Conservation (phyloP, 2,888 invertebrate species). For the Resseliella maxima region DNA sequence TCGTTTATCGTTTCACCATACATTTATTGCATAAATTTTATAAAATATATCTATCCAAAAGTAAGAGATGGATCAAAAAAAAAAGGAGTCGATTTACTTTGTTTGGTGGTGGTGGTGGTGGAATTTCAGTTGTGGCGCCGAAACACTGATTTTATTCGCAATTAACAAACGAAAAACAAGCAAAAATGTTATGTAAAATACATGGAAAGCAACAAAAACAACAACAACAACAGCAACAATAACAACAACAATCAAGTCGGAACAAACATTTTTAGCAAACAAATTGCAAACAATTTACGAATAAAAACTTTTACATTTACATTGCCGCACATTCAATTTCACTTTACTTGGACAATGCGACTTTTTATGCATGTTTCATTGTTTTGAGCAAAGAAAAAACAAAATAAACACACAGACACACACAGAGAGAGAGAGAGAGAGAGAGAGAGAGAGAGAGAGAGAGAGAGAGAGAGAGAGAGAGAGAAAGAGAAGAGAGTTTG, state of each 20-base stretch:
- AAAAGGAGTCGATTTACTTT: conserved; percentile 1
- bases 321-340: conserved; percentile 10
- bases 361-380: not conserved
- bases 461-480: too few species aligned
- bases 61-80: too few species aligned
- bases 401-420: too few species aligned
- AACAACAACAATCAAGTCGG: conserved; percentile 38
- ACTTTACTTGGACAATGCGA: not conserved
- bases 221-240: not conserved
- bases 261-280: conserved; percentile 40
- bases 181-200: too few species aligned
- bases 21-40: conserved; percentile 47
- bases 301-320: conserved; percentile 47
- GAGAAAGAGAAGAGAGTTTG: too few species aligned
- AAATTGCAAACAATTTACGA: conserved; percentile 49
- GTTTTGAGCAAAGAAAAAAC: too few species aligned
- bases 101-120: not conserved
- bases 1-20: conserved; percentile 41
- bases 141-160: conserved; percentile 48
- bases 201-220: not conserved
- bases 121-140: conserved; percentile 43
- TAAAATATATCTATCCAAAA: conserved; percentile 28
- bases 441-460: too few species aligned
- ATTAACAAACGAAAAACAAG: conserved; percentile 32
- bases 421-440: too few species aligned